Evolutionary conservation across 2,888 invertebrate species (phyloP), one percentile per base, ranked within the genome.

Genomic region (Rhingia rostrata): DNA sequence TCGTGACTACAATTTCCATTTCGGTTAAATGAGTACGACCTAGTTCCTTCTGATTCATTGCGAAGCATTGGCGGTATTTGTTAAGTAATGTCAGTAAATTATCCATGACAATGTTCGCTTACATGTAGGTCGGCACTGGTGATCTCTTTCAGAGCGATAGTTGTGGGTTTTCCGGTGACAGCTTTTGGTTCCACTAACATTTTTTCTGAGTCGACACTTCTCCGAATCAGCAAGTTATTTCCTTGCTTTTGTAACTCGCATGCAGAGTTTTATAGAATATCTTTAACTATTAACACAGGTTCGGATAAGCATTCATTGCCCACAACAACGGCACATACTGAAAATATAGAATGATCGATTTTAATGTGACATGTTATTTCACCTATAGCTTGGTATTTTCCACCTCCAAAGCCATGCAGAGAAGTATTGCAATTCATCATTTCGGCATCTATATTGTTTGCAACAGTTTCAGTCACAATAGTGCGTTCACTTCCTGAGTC

Each of bases 401-500:
- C 69, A 4, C 70, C 78, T 2, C 39, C 70, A 43, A 78, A 70
- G 1, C 49, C 69, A n/a, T 70, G 63, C 7, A 70, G n/a, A 0
- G 45, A 54, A 7, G 45, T 4, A 9, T 49, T 33, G 39, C 77
- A 77, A 6, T 64, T 35, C 1, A 33, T 6, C 0, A 66, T 41
- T 0, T 4, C 4, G 12, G 22, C 22, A 7, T 58, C 35, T 3
- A 66, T 37, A 2, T 41, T 39, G 2, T 5, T 58, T 14, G 58
- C 3, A 6, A 75, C 60, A 0, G 58, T 14, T 51, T 75, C 51
- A 0, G 41, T 22, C 4, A 75, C 3, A 5, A 73, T 61, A 4
- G 61, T n/a, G 10, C 61, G 61, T 5, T 54, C 72, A n/a, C 61
- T 61, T 0, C 61, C 72, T 14, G 61, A 73, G 35, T 67, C 75